phyloP scores from a whole-genome alignment of 1,140 invertebrate species.

The Gryllus bimaculatus region DNA sequence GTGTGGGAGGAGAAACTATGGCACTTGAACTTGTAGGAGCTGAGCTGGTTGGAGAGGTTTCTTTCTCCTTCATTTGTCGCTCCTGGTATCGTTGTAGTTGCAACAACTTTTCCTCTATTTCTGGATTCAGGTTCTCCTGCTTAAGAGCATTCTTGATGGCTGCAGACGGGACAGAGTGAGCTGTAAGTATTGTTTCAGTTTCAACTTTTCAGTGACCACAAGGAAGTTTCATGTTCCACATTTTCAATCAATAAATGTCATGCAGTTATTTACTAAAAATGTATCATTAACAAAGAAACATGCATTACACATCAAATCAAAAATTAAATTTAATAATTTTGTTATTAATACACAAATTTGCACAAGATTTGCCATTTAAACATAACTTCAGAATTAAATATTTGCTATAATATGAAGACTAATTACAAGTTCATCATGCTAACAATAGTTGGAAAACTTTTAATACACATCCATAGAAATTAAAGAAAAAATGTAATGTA shows the following conservation, averaged over 20 bases:
- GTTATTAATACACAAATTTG: too few species aligned
- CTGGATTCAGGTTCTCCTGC: constrained; percentile 80
- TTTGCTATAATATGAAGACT: too few species aligned
- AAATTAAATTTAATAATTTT: too few species aligned
- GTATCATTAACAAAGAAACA: too few species aligned
- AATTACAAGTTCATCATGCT: too few species aligned
- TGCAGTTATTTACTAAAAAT: neutral
- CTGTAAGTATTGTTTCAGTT: constrained; percentile 1
- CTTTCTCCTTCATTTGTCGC: constrained; percentile 56
- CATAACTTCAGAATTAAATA: too few species aligned
- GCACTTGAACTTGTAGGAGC: constrained; percentile 29
- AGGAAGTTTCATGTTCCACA: neutral
- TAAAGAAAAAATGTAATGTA: too few species aligned
- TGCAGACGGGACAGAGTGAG: constrained; percentile 31
- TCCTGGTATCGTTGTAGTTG: constrained; percentile 81
- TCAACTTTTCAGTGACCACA: neutral
- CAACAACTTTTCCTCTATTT: constrained; percentile 85
- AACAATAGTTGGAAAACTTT: too few species aligned
- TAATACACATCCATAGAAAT: too few species aligned
- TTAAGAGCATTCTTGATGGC: constrained; percentile 74
- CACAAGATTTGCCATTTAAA: too few species aligned
- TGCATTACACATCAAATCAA: too few species aligned
- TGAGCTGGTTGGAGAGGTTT: constrained; percentile 20
- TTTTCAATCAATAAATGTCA: neutral
- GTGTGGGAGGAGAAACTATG: constrained; percentile 23